These are phyloP conservation scores for Dasyprocta punctata DNA, from an alignment of 2,113 vertebrate species.

Conservation along the genomic window DNA sequence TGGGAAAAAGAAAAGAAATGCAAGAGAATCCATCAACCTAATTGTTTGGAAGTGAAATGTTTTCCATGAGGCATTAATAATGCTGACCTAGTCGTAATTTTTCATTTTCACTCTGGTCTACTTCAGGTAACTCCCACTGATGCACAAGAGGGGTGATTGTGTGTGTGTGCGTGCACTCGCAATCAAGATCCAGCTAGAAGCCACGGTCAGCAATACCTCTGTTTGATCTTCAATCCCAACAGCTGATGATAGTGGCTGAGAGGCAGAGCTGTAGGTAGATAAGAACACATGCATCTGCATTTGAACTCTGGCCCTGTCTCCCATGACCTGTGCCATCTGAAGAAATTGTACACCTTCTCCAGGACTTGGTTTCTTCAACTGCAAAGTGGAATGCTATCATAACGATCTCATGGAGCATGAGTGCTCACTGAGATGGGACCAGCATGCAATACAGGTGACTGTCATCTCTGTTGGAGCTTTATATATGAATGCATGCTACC, in stretches of 20 bases:
- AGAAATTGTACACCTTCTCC: neutral
- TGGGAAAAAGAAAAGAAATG: conserved; percentile 25
- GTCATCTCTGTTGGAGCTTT: neutral
- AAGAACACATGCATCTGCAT: neutral
- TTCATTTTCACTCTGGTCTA: neutral
- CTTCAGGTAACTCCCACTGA: neutral
- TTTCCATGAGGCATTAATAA: conserved; percentile 40
- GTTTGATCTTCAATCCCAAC: neutral
- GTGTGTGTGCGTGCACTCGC: neutral
- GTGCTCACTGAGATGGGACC: neutral
- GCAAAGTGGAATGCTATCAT: neutral
- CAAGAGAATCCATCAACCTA: conserved; percentile 58
- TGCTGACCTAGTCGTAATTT: neutral
- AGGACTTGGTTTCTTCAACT: neutral
- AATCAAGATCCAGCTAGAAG: neutral
- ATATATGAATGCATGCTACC: neutral
- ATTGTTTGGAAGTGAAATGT: conserved; percentile 43
- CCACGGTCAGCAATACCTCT: neutral
- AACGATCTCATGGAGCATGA: neutral
- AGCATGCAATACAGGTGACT: neutral
- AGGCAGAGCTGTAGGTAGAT: neutral
- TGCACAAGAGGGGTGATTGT: neutral
- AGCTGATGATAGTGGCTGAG: neutral
- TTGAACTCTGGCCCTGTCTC: neutral
- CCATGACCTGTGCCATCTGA: neutral